These are phyloP conservation scores for Macrosiphum euphorbiae DNA, from an alignment of 2,888 invertebrate genomes.

Conservation along the genomic window DNA sequence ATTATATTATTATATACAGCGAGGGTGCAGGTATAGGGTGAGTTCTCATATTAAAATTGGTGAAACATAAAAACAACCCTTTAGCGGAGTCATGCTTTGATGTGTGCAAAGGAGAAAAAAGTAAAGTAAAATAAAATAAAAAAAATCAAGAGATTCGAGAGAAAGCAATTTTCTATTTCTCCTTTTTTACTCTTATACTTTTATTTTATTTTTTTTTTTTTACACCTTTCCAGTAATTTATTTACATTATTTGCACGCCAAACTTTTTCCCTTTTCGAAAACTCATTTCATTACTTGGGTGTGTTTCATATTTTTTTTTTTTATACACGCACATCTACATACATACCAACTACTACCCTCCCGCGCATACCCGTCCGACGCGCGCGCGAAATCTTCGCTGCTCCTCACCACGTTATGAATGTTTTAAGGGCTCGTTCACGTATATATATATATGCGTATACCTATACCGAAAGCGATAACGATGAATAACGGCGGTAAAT, in stretches of 20 bases:
- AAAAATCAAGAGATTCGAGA: conserved; percentile 24
- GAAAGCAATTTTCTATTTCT: conserved; percentile 50
- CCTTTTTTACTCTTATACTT: not conserved
- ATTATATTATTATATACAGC: not conserved
- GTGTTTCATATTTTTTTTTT: conserved; percentile 35
- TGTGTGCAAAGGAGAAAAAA: not conserved
- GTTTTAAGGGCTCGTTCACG: conserved; percentile 18
- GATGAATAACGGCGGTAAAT: conserved; percentile 57
- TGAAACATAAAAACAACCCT: conserved; percentile 5
- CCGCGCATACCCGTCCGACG: not conserved
- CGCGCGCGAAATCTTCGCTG: conserved; percentile 10
- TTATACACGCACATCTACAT: not conserved
- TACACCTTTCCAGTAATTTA: conserved; percentile 43
- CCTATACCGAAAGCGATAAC: conserved; percentile 52
- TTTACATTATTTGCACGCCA: conserved; percentile 41
- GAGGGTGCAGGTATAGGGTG: not conserved
- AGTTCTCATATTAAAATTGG: not conserved
- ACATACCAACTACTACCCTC: not conserved
- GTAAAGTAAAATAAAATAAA: not conserved
- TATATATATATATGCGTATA: not conserved
- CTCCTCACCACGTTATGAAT: conserved; percentile 34
- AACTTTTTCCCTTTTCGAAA: conserved; percentile 47
- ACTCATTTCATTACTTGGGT: conserved; percentile 57
- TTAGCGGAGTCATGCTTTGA: conserved; percentile 11
- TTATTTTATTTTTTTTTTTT: not conserved